phyloP scores from a whole-genome alignment of 2,888 invertebrate species.

The Trissoscelio sp. region DNA sequence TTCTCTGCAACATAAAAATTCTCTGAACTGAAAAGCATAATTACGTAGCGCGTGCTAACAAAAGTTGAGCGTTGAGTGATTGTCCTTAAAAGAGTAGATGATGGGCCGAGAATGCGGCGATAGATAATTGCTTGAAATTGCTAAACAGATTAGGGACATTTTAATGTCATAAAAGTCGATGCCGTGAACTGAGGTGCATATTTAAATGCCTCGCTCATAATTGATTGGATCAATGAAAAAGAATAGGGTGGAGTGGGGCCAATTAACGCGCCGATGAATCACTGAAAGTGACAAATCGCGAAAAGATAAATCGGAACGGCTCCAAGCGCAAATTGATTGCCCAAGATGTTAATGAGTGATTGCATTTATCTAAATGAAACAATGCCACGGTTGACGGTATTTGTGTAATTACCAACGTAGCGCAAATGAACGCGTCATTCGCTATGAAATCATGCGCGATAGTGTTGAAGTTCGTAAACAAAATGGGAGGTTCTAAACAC shows the following conservation, averaged over 20 bases:
- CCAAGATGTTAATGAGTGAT: conserved; percentile 25
- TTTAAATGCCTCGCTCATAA: conserved; percentile 11
- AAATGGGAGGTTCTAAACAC: conserved; percentile 69
- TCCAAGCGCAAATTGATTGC: not conserved
- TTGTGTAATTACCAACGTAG: conserved; percentile 61
- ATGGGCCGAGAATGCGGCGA: conserved; percentile 47
- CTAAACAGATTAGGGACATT: conserved; percentile 56
- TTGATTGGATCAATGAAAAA: conserved; percentile 3
- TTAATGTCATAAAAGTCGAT: conserved; percentile 25
- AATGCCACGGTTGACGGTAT: conserved; percentile 38
- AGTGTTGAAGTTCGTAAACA: conserved; percentile 56
- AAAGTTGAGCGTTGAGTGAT: conserved; percentile 37
- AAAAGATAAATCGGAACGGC: not conserved
- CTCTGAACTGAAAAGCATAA: no score
- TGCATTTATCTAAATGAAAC: conserved; percentile 27
- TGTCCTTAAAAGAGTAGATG: conserved; percentile 30
- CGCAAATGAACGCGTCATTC: conserved; percentile 61
- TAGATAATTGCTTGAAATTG: conserved; percentile 53
- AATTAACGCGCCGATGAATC: not conserved
- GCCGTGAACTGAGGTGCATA: conserved; percentile 14
- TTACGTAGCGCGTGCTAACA: conserved; percentile 20
- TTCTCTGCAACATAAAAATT: no score
- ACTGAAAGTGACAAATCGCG: not conserved
- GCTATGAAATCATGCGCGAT: conserved; percentile 41
- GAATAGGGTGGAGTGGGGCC: no score